Evolutionary conservation across 2,797 vertebrate genomes (phyloP).

Genomic region (Holocentrus rufus): DNA sequence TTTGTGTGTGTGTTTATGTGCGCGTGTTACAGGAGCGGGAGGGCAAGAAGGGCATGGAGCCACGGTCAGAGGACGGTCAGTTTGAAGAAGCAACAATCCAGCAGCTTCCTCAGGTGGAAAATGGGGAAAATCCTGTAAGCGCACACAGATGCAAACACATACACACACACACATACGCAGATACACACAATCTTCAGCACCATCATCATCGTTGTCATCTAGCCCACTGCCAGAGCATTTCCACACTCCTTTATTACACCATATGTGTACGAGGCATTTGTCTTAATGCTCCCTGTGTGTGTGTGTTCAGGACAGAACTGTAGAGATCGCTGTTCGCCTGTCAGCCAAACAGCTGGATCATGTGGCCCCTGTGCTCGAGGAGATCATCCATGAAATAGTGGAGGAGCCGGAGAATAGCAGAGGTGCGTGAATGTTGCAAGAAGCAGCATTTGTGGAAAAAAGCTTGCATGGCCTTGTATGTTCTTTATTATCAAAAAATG

Average conservation of each 20-base stretch:
- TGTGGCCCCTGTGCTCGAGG: constrained; percentile 65
- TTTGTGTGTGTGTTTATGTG: constrained; percentile 1
- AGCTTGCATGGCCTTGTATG: constrained; percentile 1
- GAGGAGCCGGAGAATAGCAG: constrained; percentile 66
- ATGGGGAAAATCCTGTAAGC: constrained; percentile 59
- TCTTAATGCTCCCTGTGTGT: background rate
- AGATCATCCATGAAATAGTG: constrained; percentile 74
- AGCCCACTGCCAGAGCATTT: background rate
- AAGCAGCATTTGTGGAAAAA: constrained; percentile 11
- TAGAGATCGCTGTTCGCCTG: constrained; percentile 71
- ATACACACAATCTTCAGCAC: background rate
- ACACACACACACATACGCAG: background rate
- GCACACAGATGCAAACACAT: background rate
- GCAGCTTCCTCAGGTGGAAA: constrained; percentile 53
- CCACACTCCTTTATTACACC: background rate
- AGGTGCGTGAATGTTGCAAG: background rate
- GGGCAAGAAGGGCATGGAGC: constrained; percentile 72
- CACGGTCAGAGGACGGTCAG: constrained; percentile 71
- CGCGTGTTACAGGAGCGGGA: constrained; percentile 64
- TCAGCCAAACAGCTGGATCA: constrained; percentile 73
- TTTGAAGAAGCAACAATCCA: constrained; percentile 63
- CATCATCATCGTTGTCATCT: background rate
- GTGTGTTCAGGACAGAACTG: constrained; percentile 65
- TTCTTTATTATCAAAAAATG: constrained; percentile 3
- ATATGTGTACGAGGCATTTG: too few relatives aligned